These are phyloP conservation scores for Nymphalis io DNA, from an alignment of 1,140 invertebrate species.

Conservation along the genomic window DNA sequence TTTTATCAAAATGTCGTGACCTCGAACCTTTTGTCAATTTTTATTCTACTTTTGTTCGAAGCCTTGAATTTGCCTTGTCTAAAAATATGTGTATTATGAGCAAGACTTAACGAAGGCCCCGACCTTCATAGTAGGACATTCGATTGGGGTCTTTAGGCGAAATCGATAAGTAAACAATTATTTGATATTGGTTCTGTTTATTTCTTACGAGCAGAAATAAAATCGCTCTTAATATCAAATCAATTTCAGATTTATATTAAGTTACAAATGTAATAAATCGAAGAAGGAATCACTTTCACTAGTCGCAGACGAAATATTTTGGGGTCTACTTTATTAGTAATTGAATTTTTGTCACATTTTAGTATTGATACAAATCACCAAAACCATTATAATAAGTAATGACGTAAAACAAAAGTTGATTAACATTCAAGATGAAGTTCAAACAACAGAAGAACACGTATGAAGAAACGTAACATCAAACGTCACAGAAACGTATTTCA, in stretches of 20 bases:
- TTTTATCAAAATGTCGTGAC: not conserved
- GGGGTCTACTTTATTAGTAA: too few species aligned
- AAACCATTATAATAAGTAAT: not conserved
- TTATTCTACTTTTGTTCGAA: not conserved
- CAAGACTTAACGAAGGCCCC: slow-evolving; percentile 26
- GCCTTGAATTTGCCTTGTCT: slow-evolving; percentile 25
- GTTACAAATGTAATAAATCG: not conserved
- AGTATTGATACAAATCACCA: not conserved
- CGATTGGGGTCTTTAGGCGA: slow-evolving; percentile 26
- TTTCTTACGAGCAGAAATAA: not conserved
- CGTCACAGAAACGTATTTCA: slow-evolving; percentile 15
- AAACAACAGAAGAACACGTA: not conserved
- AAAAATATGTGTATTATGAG: slow-evolving; percentile 19
- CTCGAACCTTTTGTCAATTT: slow-evolving; percentile 12
- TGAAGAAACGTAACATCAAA: slow-evolving; percentile 1
- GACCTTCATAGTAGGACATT: slow-evolving; percentile 24
- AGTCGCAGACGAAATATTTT: too few species aligned
- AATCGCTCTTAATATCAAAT: not conserved
- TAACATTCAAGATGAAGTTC: not conserved
- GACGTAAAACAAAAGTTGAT: not conserved
- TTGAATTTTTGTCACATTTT: too few species aligned
- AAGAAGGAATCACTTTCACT: not conserved
- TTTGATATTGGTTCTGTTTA: slow-evolving; percentile 21
- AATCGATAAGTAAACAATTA: slow-evolving; percentile 31
- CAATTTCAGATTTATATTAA: not conserved